Evolutionary conservation across 1,140 invertebrate species (phyloP), one percentile per base, ranked within the genome.

Genomic region (Philopotamus ludificatus): DNA sequence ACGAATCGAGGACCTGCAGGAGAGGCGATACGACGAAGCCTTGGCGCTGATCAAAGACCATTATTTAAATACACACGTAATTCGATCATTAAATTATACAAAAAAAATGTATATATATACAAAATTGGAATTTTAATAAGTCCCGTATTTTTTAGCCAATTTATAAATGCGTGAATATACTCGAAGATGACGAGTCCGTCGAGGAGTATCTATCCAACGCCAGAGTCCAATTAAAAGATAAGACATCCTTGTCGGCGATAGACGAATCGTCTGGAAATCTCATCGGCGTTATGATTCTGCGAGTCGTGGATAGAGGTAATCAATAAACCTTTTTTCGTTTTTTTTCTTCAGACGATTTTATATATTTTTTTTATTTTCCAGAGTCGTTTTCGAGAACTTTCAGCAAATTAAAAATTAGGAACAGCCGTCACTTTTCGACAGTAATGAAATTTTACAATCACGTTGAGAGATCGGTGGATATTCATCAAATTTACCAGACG

Each of bases 201-300:
- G 76, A 82, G 16, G 77, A 76, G 25, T 86, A 83, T 68, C 45
- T 83, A 1, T 74, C 83, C 49, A 74, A 82, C 20, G 74, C 81
- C 0, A 71, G 75, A 44, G 79, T 79, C 15, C 84, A 83, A 80
- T 80, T 87, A 75, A 84, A 83, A 57, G 86, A 87, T 53, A 83
- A 82, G n/a, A 81, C 81, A 63, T 87, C 85, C 1, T 75, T 87
- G 26, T 77, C 84, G 0, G 85, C 83, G 1, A 73, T 85, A 0
- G 83, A 85, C 64, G 74, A 81, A 67, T 74, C 76, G 44, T 78
- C 78, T 0, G 79, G 80, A 42, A 76, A 81, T 34, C 70, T 84
- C 2, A 72, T 84, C 16, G 84, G 83, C 10, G 73, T 80, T 0
- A 74, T 79, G 0, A 77, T 85, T 23, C 73, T 79, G 70, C 79